Percentiles rank a stretch among this genome's conserved stretches.
phyloP scores from a whole-genome alignment of 2,797 vertebrate genomes.

The Aulostomus chinensis region DNA sequence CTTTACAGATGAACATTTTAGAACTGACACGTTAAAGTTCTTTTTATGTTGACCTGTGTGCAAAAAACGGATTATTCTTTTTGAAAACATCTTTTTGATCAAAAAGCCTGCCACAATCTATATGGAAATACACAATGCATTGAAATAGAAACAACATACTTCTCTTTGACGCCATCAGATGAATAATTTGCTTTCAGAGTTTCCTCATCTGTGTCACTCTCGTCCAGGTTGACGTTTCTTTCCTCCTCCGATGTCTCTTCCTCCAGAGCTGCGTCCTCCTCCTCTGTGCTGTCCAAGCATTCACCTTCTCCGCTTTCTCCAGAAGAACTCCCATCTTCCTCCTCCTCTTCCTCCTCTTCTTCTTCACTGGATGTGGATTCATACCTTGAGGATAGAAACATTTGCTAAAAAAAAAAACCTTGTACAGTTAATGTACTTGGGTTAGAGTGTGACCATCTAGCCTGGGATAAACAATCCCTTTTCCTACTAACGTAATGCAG shows the following conservation, averaged over 20 bases:
- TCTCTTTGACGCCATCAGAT: slow-evolving; percentile 79
- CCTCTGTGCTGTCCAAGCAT: slow-evolving; percentile 81
- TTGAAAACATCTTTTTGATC: neutral
- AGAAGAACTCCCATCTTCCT: slow-evolving; percentile 81
- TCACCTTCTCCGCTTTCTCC: slow-evolving; percentile 73
- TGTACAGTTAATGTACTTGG: too few species aligned
- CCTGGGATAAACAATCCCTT: too few species aligned
- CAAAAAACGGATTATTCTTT: too few species aligned
- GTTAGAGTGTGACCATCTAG: too few species aligned
- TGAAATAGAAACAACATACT: slow-evolving; percentile 74
- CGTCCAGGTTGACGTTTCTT: slow-evolving; percentile 72
- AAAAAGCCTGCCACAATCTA: too few species aligned
- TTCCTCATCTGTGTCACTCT: slow-evolving; percentile 76
- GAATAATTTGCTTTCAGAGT: slow-evolving; percentile 27
- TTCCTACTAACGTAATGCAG: too few species aligned
- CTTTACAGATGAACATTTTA: too few species aligned
- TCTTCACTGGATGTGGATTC: slow-evolving; percentile 94
- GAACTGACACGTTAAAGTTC: too few species aligned
- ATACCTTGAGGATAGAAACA: slow-evolving; percentile 77
- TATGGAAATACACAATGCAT: neutral
- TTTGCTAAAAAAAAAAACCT: too few species aligned
- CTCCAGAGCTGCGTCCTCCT: slow-evolving; percentile 75
- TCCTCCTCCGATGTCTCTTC: slow-evolving; percentile 89
- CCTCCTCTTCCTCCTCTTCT: slow-evolving; percentile 78
- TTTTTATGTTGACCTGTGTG: too few species aligned